Percentiles rank a stretch among this genome's conserved stretches.
These are phyloP conservation scores for Rhyacichthys aspro DNA, from an alignment of 2,797 vertebrate species.

Conservation along the genomic window DNA sequence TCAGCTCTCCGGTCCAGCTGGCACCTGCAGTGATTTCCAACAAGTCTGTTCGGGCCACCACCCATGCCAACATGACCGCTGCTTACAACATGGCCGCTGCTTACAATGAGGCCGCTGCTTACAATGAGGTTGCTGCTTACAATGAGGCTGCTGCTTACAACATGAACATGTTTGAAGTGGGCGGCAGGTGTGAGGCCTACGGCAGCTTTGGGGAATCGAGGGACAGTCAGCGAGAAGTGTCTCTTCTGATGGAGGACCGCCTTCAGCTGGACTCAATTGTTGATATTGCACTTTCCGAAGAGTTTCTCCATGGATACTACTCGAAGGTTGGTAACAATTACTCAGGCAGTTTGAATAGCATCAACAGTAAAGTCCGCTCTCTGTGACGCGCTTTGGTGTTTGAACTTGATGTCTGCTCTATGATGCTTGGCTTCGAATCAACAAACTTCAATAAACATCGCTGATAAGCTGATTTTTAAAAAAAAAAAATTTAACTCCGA, in stretches of 20 bases:
- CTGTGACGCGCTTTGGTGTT: too few relatives aligned
- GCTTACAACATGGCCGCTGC: not conserved
- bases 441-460: too few relatives aligned
- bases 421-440: too few relatives aligned
- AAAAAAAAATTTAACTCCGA: too few relatives aligned
- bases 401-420: too few relatives aligned
- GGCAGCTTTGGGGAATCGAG: not conserved
- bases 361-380: too few relatives aligned
- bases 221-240: not conserved
- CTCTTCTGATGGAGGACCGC: not conserved
- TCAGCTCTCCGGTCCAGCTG: not conserved
- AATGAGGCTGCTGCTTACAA: not conserved
- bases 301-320: slow-evolving; percentile 39
- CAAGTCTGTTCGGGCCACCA: not conserved
- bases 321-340: slow-evolving; percentile 39
- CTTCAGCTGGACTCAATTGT: not conserved
- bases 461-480: too few relatives aligned
- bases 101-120: not conserved
- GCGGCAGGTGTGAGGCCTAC: not conserved
- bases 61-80: not conserved
- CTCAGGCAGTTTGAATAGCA: not conserved
- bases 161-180: not conserved
- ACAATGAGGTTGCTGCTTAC: not conserved
- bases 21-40: not conserved
- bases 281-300: slow-evolving; percentile 17